Evolutionary conservation across 1,140 invertebrate genomes (phyloP).

Genomic region (Brachionus asplanchnoidis): DNA sequence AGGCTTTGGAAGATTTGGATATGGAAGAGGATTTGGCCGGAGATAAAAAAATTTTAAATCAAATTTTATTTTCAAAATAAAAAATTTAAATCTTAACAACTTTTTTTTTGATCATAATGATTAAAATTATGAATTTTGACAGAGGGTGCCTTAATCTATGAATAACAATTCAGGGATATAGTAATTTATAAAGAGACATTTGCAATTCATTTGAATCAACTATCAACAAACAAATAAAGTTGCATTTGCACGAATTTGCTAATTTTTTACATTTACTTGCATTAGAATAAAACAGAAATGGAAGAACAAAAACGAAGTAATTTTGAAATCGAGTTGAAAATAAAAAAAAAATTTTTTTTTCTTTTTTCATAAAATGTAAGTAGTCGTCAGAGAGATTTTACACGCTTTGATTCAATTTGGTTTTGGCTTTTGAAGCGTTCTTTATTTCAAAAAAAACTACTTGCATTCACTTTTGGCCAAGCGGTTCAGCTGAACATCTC

Average conservation of each 20-base stretch:
- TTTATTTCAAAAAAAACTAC: background rate
- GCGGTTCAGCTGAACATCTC: background rate
- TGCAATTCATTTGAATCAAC: background rate
- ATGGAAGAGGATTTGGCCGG: background rate
- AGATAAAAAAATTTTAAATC: background rate
- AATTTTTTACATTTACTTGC: background rate
- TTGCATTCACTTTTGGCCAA: conserved; percentile 5
- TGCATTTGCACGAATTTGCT: conserved; percentile 16
- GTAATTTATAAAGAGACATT: background rate
- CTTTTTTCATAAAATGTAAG: background rate
- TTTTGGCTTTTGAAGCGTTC: background rate
- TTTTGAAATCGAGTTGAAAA: background rate
- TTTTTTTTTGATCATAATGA: background rate
- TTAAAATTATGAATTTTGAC: background rate
- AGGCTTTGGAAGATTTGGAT: background rate
- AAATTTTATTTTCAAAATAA: conserved; percentile 1
- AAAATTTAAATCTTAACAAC: background rate
- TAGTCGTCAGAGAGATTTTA: background rate
- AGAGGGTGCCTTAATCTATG: background rate
- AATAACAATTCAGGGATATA: background rate
- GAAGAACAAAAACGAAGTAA: conserved; percentile 24
- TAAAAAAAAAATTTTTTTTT: no score
- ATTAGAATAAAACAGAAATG: conserved; percentile 25
- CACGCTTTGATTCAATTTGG: background rate
- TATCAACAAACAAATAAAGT: background rate